Evolutionary conservation across 2,113 vertebrate genomes (phyloP).

Genomic region (Lepus europaeus): DNA sequence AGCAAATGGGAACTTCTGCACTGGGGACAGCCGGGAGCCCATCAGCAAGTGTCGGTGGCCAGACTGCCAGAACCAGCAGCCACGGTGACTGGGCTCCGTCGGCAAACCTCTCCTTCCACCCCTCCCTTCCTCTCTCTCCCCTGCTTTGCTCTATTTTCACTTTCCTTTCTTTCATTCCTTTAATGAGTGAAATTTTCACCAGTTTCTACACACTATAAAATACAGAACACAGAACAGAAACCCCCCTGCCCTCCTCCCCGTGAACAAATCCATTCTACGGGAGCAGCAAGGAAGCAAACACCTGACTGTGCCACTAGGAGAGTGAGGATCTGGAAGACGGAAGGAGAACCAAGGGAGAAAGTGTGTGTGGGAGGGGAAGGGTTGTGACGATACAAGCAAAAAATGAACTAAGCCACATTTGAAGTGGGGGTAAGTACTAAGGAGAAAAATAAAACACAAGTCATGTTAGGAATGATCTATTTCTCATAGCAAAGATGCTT

Average conservation of each 20-base stretch:
- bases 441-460: not conserved
- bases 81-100: not conserved
- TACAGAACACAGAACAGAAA: not conserved
- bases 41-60: rapidly evolving
- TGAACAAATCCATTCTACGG: not conserved
- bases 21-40: not conserved
- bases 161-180: not conserved
- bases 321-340: not conserved
- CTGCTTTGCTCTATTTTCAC: not conserved
- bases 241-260: not conserved
- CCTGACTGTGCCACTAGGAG: not conserved
- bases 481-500: not conserved
- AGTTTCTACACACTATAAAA: not conserved
- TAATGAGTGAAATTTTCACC: not conserved
- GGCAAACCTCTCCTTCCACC: not conserved
- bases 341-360: too few species aligned
- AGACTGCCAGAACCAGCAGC: not conserved
- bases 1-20: not conserved
- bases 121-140: not conserved
- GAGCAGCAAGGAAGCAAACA: too few species aligned
- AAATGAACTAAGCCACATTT: not conserved
- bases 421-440: not conserved
- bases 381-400: not conserved
- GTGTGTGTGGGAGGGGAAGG: too few species aligned
- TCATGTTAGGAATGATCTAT: not conserved